A percentile compares a stretch with the other conserved stretches of the same genome.
Evolutionary conservation across 2,797 vertebrate genomes (phyloP).

Genomic region (Xiphorhynchus erythropygius): DNA sequence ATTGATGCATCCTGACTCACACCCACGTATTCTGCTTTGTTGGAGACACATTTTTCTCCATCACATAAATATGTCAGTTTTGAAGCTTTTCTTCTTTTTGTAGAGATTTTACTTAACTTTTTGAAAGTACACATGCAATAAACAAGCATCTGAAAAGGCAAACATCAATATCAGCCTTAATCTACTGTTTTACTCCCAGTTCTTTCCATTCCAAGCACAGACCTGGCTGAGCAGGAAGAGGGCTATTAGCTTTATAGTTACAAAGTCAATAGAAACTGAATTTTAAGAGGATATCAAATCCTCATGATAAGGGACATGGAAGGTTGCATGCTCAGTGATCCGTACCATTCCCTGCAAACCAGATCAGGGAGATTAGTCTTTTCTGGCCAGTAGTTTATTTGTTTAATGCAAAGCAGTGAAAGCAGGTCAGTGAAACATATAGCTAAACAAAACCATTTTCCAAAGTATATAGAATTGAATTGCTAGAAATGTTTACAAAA

Average conservation of each 20-base stretch:
- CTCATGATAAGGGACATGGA: slow-evolving; percentile 13
- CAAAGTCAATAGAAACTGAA: slow-evolving; percentile 53
- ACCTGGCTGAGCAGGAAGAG: not conserved
- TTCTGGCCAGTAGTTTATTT: slow-evolving; percentile 45
- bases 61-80: not conserved
- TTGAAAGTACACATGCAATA: not conserved
- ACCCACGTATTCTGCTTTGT: not conserved
- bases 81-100: not conserved
- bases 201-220: slow-evolving; percentile 1
- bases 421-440: not conserved
- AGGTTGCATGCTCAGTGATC: slow-evolving; percentile 35
- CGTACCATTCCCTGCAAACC: slow-evolving; percentile 20
- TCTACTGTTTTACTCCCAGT: not conserved
- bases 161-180: slow-evolving; percentile 11
- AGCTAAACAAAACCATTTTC: not conserved
- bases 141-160: not conserved
- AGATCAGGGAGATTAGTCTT: slow-evolving; percentile 41
- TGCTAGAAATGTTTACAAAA: not conserved
- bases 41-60: not conserved
- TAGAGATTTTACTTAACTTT: not conserved
- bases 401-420: slow-evolving; percentile 44
- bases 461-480: not conserved
- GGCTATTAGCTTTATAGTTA: slow-evolving; percentile 45
- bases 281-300: slow-evolving; percentile 59
- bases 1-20: not conserved